These are phyloP conservation scores for Pipra filicauda DNA, from an alignment of 2,113 vertebrate genomes.

Conservation along the genomic window DNA sequence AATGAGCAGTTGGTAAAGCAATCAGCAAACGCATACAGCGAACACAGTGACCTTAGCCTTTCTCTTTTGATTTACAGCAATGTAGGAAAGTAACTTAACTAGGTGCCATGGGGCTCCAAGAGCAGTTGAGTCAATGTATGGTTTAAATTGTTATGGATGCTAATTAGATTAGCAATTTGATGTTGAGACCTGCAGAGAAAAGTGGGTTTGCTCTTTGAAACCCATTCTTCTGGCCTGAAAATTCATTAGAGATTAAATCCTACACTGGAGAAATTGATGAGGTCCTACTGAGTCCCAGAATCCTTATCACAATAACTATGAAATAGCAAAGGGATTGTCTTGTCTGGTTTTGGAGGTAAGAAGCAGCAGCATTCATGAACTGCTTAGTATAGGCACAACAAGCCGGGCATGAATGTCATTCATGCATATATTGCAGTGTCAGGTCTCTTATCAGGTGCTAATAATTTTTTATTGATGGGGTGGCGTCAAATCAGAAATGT, in stretches of 20 bases:
- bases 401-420: background rate
- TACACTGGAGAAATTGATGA: slow-evolving; percentile 54
- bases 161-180: slow-evolving; percentile 77
- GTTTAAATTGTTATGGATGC: slow-evolving; percentile 67
- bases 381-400: slow-evolving; percentile 27
- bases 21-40: slow-evolving; percentile 63
- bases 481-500: background rate
- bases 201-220: slow-evolving; percentile 60
- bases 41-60: slow-evolving; percentile 49
- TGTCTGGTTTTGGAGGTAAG: slow-evolving; percentile 44
- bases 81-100: slow-evolving; percentile 68
- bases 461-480: background rate
- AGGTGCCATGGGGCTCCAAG: slow-evolving; percentile 56
- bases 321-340: slow-evolving; percentile 47
- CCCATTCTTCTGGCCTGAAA: slow-evolving; percentile 64
- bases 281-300: slow-evolving; percentile 58
- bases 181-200: slow-evolving; percentile 52
- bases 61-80: slow-evolving; percentile 71
- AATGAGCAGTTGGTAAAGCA: slow-evolving; percentile 79
- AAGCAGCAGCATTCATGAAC: slow-evolving; percentile 23
- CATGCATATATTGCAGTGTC: background rate
- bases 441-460: background rate
- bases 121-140: slow-evolving; percentile 63
- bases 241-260: slow-evolving; percentile 64
- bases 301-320: slow-evolving; percentile 58